A percentile compares a stretch with the other conserved stretches of the same genome.
Evolutionary conservation across 2,888 invertebrate genomes (phyloP).

Genomic region (Spodoptera exigua): DNA sequence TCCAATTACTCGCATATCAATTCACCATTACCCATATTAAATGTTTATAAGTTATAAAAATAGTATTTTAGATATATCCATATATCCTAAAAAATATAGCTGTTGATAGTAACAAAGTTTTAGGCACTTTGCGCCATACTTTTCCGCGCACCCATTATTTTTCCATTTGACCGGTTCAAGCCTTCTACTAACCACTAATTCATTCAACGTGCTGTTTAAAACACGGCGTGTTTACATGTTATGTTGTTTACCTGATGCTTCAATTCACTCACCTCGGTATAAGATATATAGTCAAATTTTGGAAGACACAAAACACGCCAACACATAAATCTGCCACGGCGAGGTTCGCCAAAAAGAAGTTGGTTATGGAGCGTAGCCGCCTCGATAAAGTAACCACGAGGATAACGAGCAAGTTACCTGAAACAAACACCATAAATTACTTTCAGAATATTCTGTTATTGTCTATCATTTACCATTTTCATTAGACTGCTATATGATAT

Average conservation of each 20-base stretch:
- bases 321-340: constrained; percentile 97
- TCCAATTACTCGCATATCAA: background rate
- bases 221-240: constrained; percentile 29
- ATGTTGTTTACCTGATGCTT: constrained; percentile 39
- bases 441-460: background rate
- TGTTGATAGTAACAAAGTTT: constrained; percentile 2
- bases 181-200: constrained; percentile 32
- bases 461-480: background rate
- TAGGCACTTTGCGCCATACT: constrained; percentile 2
- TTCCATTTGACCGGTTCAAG: constrained; percentile 17
- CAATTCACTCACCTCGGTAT: constrained; percentile 90
- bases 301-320: constrained; percentile 97
- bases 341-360: constrained; percentile 97
- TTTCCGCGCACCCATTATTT: constrained; percentile 22
- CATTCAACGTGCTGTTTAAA: constrained; percentile 41
- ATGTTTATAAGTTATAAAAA: background rate
- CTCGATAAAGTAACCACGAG: constrained; percentile 95
- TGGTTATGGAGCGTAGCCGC: constrained; percentile 95
- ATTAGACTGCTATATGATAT: too few relatives aligned
- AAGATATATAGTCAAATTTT: constrained; percentile 95
- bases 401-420: constrained; percentile 96
- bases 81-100: constrained; percentile 10
- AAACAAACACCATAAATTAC: constrained; percentile 69
- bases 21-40: background rate
- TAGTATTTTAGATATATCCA: constrained; percentile 5